These are phyloP conservation scores for Nibea albiflora DNA, from an alignment of 2,113 vertebrate genomes.

Conservation along the genomic window DNA sequence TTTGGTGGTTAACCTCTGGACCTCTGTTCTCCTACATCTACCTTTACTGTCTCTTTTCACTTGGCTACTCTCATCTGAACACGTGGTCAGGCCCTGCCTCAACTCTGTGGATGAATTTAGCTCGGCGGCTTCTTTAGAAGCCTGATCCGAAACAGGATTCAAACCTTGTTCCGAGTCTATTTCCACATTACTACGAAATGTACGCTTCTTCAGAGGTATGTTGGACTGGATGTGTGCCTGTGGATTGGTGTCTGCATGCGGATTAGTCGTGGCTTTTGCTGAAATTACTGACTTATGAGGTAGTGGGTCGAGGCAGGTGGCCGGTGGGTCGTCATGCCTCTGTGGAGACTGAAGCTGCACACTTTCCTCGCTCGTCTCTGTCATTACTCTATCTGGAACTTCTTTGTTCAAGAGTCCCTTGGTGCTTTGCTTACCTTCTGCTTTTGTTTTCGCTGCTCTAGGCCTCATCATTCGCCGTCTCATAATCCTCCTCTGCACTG, in stretches of 20 bases:
- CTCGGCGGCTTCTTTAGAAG: slow-evolving; percentile 32
- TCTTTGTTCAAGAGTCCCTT: slow-evolving; percentile 33
- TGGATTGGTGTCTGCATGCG: slow-evolving; percentile 60
- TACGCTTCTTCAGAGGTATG: slow-evolving; percentile 86
- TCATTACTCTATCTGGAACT: background rate
- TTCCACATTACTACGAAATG: slow-evolving; percentile 81
- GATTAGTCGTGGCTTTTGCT: slow-evolving; percentile 33
- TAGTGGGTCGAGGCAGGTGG: slow-evolving; percentile 60
- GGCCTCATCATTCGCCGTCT: slow-evolving; percentile 43
- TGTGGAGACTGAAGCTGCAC: slow-evolving; percentile 19
- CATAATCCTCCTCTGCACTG: slow-evolving; percentile 21
- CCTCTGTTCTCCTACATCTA: slow-evolving; percentile 30
- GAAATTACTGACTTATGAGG: slow-evolving; percentile 58
- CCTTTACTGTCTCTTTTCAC: slow-evolving; percentile 23
- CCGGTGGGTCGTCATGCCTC: slow-evolving; percentile 21
- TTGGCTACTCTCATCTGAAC: slow-evolving; percentile 38
- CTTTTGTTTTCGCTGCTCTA: slow-evolving; percentile 54
- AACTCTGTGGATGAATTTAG: slow-evolving; percentile 13
- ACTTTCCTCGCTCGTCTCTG: slow-evolving; percentile 15
- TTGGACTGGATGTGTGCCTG: slow-evolving; percentile 80
- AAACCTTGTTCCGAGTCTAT: slow-evolving; percentile 65
- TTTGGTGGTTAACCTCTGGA: slow-evolving; percentile 43
- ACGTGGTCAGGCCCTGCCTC: background rate
- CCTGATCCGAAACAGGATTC: slow-evolving; percentile 36
- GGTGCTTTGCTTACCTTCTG: slow-evolving; percentile 31